Percentiles rank a stretch among this genome's conserved stretches.
These are phyloP conservation scores for Ctenoplectra terminalis DNA, from an alignment of 1,140 invertebrate species.

Conservation along the genomic window DNA sequence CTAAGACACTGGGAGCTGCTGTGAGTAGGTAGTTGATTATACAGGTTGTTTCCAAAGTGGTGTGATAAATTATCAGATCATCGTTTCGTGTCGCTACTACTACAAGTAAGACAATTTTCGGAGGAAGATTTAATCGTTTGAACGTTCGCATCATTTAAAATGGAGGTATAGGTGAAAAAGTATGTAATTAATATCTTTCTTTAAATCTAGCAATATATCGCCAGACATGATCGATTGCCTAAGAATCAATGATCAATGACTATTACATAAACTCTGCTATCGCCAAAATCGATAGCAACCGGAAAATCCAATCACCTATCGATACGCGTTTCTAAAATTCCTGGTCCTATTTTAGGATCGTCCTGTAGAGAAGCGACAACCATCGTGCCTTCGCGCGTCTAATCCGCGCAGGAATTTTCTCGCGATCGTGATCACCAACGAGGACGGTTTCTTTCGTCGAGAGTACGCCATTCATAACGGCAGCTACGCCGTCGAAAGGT, in stretches of 20 bases:
- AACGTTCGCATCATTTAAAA: too few relatives aligned
- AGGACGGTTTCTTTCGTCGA: neutral
- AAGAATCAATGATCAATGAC: neutral
- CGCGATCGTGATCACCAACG: too few relatives aligned
- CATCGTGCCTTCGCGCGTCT: neutral
- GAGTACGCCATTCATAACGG: conserved; percentile 16
- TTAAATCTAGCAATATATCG: neutral
- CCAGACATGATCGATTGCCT: neutral
- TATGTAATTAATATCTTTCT: too few relatives aligned
- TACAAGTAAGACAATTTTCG: too few relatives aligned
- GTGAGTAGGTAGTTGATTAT: neutral
- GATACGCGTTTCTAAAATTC: too few relatives aligned
- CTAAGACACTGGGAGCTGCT: too few relatives aligned
- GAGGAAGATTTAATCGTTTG: too few relatives aligned
- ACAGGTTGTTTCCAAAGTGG: neutral
- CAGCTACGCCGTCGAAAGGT: conserved; percentile 23
- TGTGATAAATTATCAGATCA: neutral
- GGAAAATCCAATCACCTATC: neutral
- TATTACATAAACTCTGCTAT: neutral
- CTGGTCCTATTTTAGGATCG: neutral
- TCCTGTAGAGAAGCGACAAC: neutral
- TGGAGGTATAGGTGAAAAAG: too few relatives aligned
- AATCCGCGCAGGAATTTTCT: neutral
- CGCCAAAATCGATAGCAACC: neutral
- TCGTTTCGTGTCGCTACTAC: too few relatives aligned